Base-by-base conservation (phyloP, 2,797 vertebrate genomes). In the Cynopterus sphinx region DNA sequence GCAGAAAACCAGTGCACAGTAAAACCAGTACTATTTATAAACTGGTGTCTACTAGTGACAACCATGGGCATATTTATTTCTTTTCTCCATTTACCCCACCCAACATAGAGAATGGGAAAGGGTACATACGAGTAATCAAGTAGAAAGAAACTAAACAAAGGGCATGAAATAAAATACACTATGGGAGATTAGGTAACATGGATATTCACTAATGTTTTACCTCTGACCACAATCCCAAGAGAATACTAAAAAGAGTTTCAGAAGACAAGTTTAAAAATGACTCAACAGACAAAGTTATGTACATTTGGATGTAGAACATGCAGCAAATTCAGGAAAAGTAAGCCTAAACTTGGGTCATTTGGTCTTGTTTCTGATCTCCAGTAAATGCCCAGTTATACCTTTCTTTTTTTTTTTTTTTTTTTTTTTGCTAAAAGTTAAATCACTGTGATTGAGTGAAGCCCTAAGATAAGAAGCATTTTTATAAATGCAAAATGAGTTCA, bases 21-120 rank as follows among this genome's bases (percentile, higher is more conserved):
- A 59, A 73, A 61, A 98, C 98, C 98, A 98, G 98, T 97, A 93
- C 96, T 98, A 94, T 98, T 98, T 98, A 98, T 98, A 96, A 95
- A 97, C 91, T 98, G 96, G 96, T 98, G 88, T 98, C 97, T 97
- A 68, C 90, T 93, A 97, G 91, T 86, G 85, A 93, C 79, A 98
- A 61, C 49, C 22, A 79, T 91, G 78, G 77, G 87, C 82, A 63
- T 97, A 95, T 98, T 96, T 96, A 96, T 88, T 97, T 65, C 82
- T 83, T 97, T 98, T 97, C 71, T 73, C 57, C 46, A 6, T 57
- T 77, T 81, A 71, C 46, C 59, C 41, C 7, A 81, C 71, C 39
- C 61, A 81, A 67, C 65, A 31, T 2, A 87, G 53, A 95, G 67
- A 74, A 82, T 5, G 73, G 57, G 53, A 90, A 74, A 71, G 77